These are phyloP conservation scores for Eurytoma adleriae DNA, from an alignment of 2,888 invertebrate species.

Conservation along the genomic window DNA sequence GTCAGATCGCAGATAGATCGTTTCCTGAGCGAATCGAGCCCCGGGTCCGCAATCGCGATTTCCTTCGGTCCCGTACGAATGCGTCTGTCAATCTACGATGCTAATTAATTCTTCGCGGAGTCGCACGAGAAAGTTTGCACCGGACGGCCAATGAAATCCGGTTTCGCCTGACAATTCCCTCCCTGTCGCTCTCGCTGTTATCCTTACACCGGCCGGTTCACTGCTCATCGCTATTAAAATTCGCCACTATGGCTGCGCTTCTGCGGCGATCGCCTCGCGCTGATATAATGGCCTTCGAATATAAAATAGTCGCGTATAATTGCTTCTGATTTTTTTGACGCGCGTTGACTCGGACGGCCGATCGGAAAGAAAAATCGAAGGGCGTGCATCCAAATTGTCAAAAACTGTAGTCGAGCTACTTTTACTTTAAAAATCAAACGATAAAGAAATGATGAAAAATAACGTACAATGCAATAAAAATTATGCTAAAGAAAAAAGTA, in stretches of 20 bases:
- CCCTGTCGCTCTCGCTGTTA: slow-evolving; percentile 32
- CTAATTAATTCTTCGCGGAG: slow-evolving; percentile 64
- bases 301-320: slow-evolving; percentile 8
- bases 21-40: slow-evolving; percentile 28
- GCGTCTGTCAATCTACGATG: slow-evolving; percentile 60
- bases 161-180: slow-evolving; percentile 54
- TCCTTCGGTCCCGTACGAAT: slow-evolving; percentile 33
- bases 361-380: neutral
- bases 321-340: slow-evolving; percentile 4
- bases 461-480: too few relatives aligned
- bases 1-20: slow-evolving; percentile 53
- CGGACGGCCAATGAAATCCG: slow-evolving; percentile 64
- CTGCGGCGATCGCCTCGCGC: neutral
- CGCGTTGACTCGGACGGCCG: neutral
- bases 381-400: neutral
- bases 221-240: slow-evolving; percentile 23
- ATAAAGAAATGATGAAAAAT: too few relatives aligned
- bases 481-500: too few relatives aligned
- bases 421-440: too few relatives aligned
- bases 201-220: neutral
- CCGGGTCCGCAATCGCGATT: slow-evolving; percentile 45
- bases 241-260: slow-evolving; percentile 22
- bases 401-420: too few relatives aligned
- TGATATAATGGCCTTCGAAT: neutral
- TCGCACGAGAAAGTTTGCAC: slow-evolving; percentile 62